Evolutionary conservation across 2,113 vertebrate genomes (phyloP).

Genomic region (Bombycilla garrulus): DNA sequence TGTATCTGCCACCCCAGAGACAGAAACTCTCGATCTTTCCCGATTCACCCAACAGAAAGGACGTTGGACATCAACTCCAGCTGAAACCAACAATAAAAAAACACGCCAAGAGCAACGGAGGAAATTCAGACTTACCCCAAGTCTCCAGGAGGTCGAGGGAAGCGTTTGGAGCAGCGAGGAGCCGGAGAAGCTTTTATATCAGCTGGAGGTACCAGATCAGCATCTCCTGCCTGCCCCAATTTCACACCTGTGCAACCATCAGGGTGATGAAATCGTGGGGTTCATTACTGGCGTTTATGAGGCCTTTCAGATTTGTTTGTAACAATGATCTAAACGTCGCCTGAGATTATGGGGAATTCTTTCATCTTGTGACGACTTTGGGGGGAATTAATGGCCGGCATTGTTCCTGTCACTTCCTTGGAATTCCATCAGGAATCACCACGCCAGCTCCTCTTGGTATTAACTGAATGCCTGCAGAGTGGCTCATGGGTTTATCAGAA

Average conservation of each 20-base stretch:
- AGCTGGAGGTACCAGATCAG: neutral
- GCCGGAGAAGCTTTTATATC: constrained; percentile 24
- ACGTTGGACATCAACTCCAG: neutral
- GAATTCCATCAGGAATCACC: neutral
- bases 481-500: neutral
- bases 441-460: neutral
- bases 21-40: no score
- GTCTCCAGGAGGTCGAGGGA: neutral
- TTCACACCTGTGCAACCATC: neutral
- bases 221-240: neutral
- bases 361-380: neutral
- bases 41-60: neutral
- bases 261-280: neutral
- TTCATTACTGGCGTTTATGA: neutral
- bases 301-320: neutral
- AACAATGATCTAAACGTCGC: neutral
- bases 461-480: neutral
- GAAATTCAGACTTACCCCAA: constrained; percentile 14
- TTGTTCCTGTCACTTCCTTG: neutral
- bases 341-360: neutral
- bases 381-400: neutral
- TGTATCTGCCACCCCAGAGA: neutral
- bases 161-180: neutral
- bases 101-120: neutral
- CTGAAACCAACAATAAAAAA: neutral